A percentile compares a stretch with the other conserved stretches of the same genome.
Evolutionary conservation across 2,888 invertebrate species (phyloP).

Genomic region (Stenchaetothrips biformis): DNA sequence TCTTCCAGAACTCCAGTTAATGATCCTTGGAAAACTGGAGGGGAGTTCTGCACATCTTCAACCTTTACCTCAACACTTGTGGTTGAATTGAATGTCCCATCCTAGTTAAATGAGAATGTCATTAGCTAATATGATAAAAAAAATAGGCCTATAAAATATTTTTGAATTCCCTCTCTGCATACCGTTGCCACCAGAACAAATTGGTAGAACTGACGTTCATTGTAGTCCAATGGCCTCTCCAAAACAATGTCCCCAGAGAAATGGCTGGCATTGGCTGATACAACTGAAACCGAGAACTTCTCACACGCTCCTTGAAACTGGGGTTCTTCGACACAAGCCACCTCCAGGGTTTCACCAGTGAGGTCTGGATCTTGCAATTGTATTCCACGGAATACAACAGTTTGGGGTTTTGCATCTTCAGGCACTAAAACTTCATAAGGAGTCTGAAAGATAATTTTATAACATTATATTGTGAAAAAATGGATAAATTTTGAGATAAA

Average conservation of each 20-base stretch:
- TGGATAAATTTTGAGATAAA: constrained; percentile 8
- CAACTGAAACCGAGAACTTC: constrained; percentile 65
- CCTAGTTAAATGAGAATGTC: constrained; percentile 51
- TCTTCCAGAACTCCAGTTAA: constrained; percentile 73
- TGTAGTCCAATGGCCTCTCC: constrained; percentile 67
- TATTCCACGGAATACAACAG: constrained; percentile 67
- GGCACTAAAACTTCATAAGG: constrained; percentile 75
- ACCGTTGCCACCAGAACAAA: constrained; percentile 72
- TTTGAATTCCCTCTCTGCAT: constrained; percentile 45
- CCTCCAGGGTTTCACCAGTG: constrained; percentile 73
- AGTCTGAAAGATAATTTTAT: constrained; percentile 51
- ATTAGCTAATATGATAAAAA: constrained; percentile 12
- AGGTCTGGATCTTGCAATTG: constrained; percentile 73
- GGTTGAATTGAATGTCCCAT: constrained; percentile 68
- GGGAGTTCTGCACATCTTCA: constrained; percentile 79
- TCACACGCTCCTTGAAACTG: constrained; percentile 68
- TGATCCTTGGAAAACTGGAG: constrained; percentile 77
- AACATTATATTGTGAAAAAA: constrained; percentile 30
- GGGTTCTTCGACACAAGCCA: constrained; percentile 57
- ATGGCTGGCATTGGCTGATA: constrained; percentile 58
- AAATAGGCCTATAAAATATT: constrained; percentile 26
- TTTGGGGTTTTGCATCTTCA: constrained; percentile 69
- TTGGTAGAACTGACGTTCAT: constrained; percentile 70
- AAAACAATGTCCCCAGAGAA: constrained; percentile 66
- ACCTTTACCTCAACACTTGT: constrained; percentile 73